Evolutionary conservation across 2,797 vertebrate genomes (phyloP), one percentile per base, ranked within the genome.

Genomic region (Acanthurus lineatus): DNA sequence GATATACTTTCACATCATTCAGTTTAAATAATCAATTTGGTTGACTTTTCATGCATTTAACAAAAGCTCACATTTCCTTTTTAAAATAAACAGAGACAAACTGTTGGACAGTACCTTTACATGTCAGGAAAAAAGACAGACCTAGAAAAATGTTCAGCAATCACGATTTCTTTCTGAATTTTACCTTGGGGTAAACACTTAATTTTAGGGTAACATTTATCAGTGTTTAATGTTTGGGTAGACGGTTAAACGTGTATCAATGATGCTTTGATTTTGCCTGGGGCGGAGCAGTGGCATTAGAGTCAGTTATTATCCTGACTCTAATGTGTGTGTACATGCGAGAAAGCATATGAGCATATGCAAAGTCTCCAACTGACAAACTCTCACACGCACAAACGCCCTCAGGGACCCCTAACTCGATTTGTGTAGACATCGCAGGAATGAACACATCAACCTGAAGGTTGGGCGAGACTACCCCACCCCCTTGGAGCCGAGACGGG

Each of bases 361-460:
- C 73, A 78, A 78, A 87, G 3, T 11, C 17, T 44, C 53, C 38
- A 66, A 82, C 76, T 70, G 69, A 75, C 60, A 77, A 60, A 73
- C 12, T 0, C 47, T 49, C 60, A 59, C 62, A 73, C 38, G 7
- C 44, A 49, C 20, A 51, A 14, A 67, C 7, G 11, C 58, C 77
- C 69, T 47, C n/a, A 4, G 65, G 63, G 57, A 28, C 12, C 35
- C 35, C 69, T 0, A 0, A 17, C 61, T 47, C 16, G 45, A 3
- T 1, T 20, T 66, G 59, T 73, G 58, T 62, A 75, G 70, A 63
- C 77, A 71, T 72, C 3, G 49, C 57, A 73, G 73, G 75, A 85
- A 86, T 83, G 67, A 84, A 76, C 54, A 53, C 60, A 81, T 82
- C 60, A 83, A 86, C 72, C 85, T 35, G 53, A 78, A 64, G 75